These are phyloP conservation scores for Malurus elegans DNA, from an alignment of 2,113 vertebrate genomes.

Conservation along the genomic window DNA sequence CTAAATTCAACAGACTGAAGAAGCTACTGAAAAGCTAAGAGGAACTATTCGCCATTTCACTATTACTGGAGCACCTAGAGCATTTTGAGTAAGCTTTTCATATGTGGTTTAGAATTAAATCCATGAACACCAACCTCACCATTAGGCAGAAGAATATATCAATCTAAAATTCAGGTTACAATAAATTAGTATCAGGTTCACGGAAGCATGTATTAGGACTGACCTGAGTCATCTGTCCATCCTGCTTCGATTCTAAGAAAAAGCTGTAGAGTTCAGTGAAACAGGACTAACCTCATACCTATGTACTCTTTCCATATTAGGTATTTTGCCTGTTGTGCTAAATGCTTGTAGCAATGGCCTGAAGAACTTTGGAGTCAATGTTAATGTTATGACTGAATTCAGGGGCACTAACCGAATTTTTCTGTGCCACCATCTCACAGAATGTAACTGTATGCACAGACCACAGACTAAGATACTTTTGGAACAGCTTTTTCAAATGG, in stretches of 20 bases:
- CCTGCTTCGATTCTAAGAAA: not conserved
- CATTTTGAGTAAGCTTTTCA: not conserved
- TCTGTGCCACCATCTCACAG: not conserved
- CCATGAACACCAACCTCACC: not conserved
- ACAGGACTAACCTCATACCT: not conserved
- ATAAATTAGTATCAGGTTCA: not conserved
- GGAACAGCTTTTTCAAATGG: not conserved
- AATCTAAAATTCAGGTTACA: not conserved
- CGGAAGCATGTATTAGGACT: not conserved
- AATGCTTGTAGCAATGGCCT: not conserved
- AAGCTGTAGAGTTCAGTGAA: not conserved
- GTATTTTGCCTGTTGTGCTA: not conserved
- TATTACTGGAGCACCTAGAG: not conserved
- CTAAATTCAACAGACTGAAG: not conserved
- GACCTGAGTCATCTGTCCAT: not conserved
- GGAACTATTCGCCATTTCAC: not conserved
- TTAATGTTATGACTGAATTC: not conserved
- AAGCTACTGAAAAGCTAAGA: not conserved
- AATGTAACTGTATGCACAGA: not conserved
- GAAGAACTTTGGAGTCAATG: not conserved
- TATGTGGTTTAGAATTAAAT: not conserved
- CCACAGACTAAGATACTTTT: not conserved
- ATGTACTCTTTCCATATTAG: not conserved
- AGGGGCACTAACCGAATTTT: not conserved
- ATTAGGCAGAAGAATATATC: not conserved